Base-by-base conservation (phyloP, 2,888 invertebrate species). In the Acanthopleura granulata region DNA sequence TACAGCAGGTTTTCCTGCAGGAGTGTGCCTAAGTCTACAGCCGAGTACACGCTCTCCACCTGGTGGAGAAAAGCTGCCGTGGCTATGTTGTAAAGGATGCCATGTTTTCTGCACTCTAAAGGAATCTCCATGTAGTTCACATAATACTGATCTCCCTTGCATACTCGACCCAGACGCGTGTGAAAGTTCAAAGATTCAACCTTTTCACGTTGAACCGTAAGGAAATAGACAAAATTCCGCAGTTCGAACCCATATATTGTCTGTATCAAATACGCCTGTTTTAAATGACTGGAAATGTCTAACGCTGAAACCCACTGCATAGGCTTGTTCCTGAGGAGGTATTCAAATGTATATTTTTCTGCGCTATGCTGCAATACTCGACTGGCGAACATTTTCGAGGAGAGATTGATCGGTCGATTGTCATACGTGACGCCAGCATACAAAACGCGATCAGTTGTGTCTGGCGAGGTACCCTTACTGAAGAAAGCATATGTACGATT, bases 191-290 rank as follows among this genome's bases (percentile, higher is more conserved):
- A 1, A 16, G 66, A 27, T 9, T 66, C 29, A 1, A 66, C 3
- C 1, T 6, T 66, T 15, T 15, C 25, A 27, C 25, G 66, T 27
- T 66, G 66, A 27, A 66, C 66, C 6, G 66, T 66, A 15, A 66
- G 29, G 25, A 66, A 66, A 25, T 66, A 66, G 15, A 66, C 29
- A 25, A 66, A 66, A 27, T 66, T 66, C 29, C 29, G 18, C 12
- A 66, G 29, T 25, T 66, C 66, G 14, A 66, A 66, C 29, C 66
- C 66, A 27, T 22, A 66, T 66, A 66, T 25, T 27, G 66, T 66
- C 25, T 66, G 22, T 22, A 66, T 66, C 15, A 66, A 16, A 27
- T 66, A 66, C 16, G 6, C 6, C 29, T 27, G 66, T 27, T 66
- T 66, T 16, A 66, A 1, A 4, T 57, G n/a, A 27, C 29, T 66